A percentile compares a stretch with the other conserved stretches of the same genome.
Conservation (phyloP, 2,113 vertebrate genomes). For the Elanoides forficatus region DNA sequence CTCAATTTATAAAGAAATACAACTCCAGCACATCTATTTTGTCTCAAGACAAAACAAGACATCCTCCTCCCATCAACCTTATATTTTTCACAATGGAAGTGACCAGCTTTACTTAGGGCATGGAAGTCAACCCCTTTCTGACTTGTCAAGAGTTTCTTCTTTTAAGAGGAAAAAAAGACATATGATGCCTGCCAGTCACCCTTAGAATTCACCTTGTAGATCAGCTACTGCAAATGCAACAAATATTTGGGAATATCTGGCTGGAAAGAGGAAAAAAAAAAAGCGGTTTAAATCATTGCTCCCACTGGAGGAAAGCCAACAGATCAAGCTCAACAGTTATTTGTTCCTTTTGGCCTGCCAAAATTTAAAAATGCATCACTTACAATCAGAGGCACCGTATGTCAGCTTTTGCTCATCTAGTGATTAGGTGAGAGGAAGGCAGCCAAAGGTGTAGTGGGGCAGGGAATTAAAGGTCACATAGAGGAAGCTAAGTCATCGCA, state of each 20-base stretch:
- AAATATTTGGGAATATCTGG: not conserved
- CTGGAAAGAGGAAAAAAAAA: not conserved
- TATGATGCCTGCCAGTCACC: accelerated
- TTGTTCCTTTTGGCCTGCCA: slow-evolving; percentile 29
- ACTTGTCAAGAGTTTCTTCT: not conserved
- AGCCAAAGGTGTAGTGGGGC: not conserved
- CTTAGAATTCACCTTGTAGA: not conserved
- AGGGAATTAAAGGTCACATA: not conserved
- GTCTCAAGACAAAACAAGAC: not conserved
- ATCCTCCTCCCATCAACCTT: not conserved
- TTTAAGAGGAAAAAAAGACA: not conserved
- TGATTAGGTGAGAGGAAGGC: not conserved
- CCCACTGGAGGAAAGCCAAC: not conserved
- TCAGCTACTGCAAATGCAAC: not conserved
- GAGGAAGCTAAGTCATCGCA: not conserved
- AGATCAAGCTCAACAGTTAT: not conserved
- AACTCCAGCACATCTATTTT: not conserved
- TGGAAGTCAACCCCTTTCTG: not conserved
- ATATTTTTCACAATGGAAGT: not conserved
- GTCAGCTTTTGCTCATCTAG: not conserved
- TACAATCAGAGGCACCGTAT: not conserved
- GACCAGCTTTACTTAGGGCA: not conserved
- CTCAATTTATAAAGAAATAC: not conserved
- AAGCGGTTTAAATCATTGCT: not conserved
- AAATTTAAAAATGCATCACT: not conserved